Base-by-base conservation (phyloP, 2,797 vertebrate genomes). In the Ciconia nigra region DNA sequence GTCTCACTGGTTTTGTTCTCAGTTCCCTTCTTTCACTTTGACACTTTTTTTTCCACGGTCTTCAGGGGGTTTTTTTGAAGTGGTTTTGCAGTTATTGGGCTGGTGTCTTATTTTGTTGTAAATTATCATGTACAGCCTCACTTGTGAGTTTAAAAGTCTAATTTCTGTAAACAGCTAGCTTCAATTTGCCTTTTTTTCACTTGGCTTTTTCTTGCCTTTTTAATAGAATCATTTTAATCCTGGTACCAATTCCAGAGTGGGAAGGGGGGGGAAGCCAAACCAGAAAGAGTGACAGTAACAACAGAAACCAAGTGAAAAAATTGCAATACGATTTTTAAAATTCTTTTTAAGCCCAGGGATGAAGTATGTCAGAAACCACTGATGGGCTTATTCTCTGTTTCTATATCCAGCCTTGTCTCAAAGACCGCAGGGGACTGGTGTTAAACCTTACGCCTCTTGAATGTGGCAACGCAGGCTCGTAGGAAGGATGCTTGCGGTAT, bases 21-120 rank as follows among this genome's bases (percentile, higher is more conserved):
- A 51, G 95, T 93, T 96, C 95, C 90, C 19, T 94, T 94, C 96
- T 96, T 80, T 92, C 86, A 6, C 73, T 97, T 79, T 95, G 93
- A 97, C 25, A 1, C 90, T 74, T n/a, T 87, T 92, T 95, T 94
- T 88, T 91, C 49, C 94, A 92, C 31, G 1, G 77, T 59, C 96
- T 94, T 95, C 92, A 35, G 66, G 89, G 91, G 90, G 41, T 26
- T 93, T 97, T 98, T 98, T 98, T 98, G 97, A 98, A 98, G 98
- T 98, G 97, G 98, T 98, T 98, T 98, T 92, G 55, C 94, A 83
- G 89, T 26, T 97, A 89, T 93, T 25, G 2, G 49, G 65, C 22
- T 15, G 67, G 5, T 67, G 37, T 49, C 69, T 71, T 70, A 66
- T 54, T 85, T 83, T 86, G 66, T 18, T 81, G 20, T 74, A 51